Evolutionary conservation across 2,888 invertebrate species (phyloP).

Genomic region (Pheosia tremula): DNA sequence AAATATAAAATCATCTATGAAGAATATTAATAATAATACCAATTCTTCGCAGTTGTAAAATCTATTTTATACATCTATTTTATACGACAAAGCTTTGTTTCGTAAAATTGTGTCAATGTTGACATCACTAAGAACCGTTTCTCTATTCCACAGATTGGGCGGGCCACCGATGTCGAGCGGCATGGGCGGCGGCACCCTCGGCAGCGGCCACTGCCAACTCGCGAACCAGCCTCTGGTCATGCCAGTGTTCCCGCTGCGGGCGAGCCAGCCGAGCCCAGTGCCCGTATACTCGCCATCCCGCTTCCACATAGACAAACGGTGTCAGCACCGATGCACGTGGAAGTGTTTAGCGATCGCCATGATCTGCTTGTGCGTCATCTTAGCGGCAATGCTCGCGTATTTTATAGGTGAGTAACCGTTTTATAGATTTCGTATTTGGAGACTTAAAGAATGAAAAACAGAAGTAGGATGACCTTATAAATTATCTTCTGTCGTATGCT

Average conservation of each 20-base stretch:
- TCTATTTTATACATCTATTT: too few species aligned
- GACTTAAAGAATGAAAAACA: too few species aligned
- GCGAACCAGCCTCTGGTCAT: constrained; percentile 92
- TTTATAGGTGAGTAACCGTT: constrained; percentile 92
- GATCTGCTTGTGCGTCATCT: constrained; percentile 94
- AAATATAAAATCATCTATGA: too few species aligned
- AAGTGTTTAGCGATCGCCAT: constrained; percentile 97
- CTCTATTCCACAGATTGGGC: constrained; percentile 68
- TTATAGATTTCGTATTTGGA: not conserved
- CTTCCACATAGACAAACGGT: constrained; percentile 97
- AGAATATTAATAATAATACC: too few species aligned
- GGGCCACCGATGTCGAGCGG: constrained; percentile 82
- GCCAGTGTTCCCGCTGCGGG: constrained; percentile 94
- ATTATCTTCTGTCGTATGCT: too few species aligned
- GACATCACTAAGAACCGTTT: not conserved
- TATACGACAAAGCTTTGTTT: too few species aligned
- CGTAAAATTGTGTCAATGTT: too few species aligned
- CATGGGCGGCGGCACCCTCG: constrained; percentile 86
- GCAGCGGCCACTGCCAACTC: constrained; percentile 88
- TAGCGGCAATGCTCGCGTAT: constrained; percentile 97
- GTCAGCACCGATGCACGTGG: constrained; percentile 98
- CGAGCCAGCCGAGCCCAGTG: constrained; percentile 92
- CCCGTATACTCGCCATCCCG: constrained; percentile 93
- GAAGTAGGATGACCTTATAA: too few species aligned
- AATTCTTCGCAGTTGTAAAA: too few species aligned